Conservation (phyloP, 2,113 vertebrate genomes). For the Cochlearius cochlearius region DNA sequence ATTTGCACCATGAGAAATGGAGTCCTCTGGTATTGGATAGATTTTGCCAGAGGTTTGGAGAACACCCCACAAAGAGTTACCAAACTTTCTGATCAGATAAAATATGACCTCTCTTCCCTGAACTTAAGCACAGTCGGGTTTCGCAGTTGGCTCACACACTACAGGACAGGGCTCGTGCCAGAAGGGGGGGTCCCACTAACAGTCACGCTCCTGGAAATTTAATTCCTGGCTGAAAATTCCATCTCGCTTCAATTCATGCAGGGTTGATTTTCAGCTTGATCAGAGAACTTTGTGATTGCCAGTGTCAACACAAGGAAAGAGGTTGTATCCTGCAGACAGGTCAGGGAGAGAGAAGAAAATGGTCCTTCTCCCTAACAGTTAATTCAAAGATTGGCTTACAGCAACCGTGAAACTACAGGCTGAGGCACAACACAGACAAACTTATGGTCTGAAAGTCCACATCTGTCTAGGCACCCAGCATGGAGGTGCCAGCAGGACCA, state of each 20-base stretch:
- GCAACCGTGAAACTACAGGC: neutral
- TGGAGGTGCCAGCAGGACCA: neutral
- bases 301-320: neutral
- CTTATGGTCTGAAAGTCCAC: neutral
- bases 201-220: neutral
- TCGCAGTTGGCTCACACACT: neutral
- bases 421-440: neutral
- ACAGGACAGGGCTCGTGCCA: neutral
- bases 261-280: conserved; percentile 1
- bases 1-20: neutral
- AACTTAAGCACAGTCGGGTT: neutral
- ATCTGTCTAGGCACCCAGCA: neutral
- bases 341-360: neutral
- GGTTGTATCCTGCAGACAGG: neutral
- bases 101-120: neutral
- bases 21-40: neutral
- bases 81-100: neutral
- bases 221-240: neutral
- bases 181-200: neutral
- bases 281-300: neutral
- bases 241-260: neutral
- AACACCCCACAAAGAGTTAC: neutral
- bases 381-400: neutral
- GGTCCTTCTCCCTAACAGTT: neutral
- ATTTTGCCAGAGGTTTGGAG: neutral